phyloP scores from a whole-genome alignment of 2,797 vertebrate genomes.

The Chromis chromis region DNA sequence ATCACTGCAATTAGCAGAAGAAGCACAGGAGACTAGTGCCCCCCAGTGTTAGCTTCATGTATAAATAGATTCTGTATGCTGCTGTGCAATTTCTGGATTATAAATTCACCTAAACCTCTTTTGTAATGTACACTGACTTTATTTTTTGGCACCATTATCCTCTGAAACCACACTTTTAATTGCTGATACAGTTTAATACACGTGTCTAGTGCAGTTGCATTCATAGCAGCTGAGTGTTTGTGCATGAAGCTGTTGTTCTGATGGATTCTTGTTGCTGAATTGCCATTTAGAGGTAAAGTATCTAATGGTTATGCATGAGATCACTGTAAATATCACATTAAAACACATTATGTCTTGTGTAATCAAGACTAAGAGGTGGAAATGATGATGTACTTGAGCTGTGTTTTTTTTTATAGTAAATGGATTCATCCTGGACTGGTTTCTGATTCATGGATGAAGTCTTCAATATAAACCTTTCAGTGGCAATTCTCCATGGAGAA shows the following conservation, averaged over 20 bases:
- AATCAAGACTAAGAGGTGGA: slow-evolving; percentile 27
- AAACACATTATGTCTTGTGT: slow-evolving; percentile 7
- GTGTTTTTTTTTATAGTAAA: slow-evolving; percentile 3
- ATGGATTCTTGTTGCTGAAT: slow-evolving; percentile 2
- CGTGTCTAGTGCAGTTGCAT: background rate
- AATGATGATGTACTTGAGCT: slow-evolving; percentile 13
- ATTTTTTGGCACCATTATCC: slow-evolving; percentile 2
- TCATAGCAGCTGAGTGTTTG: background rate
- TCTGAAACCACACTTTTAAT: slow-evolving; percentile 25
- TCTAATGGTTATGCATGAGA: slow-evolving; percentile 22
- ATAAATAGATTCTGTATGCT: slow-evolving; percentile 35
- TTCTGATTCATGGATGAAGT: slow-evolving; percentile 51
- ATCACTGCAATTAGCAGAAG: slow-evolving; percentile 69
- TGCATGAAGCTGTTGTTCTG: slow-evolving; percentile 1
- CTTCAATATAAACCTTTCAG: slow-evolving; percentile 39
- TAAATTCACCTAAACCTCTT: background rate
- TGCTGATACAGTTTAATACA: slow-evolving; percentile 15
- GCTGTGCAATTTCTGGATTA: slow-evolving; percentile 19
- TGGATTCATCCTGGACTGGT: slow-evolving; percentile 23
- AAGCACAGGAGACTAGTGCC: slow-evolving; percentile 77
- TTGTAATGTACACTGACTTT: slow-evolving; percentile 14
- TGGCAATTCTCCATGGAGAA: slow-evolving; percentile 46
- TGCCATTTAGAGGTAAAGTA: slow-evolving; percentile 26
- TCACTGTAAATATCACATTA: slow-evolving; percentile 29
- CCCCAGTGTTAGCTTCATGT: slow-evolving; percentile 70